phyloP scores from a whole-genome alignment of 1,140 invertebrate genomes.

The Eciton burchellii region DNA sequence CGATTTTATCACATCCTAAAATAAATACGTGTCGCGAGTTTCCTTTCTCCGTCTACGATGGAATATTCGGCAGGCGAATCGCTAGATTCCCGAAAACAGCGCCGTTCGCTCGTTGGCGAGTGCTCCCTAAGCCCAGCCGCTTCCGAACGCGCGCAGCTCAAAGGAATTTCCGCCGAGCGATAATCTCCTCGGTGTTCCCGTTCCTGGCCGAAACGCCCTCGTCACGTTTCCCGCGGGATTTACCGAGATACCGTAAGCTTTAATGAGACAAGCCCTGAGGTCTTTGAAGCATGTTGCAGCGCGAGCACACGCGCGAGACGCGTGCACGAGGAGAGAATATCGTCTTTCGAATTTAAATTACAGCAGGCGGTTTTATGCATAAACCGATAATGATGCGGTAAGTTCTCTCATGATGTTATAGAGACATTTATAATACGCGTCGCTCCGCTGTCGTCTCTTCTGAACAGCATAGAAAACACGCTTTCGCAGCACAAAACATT shows the following conservation, averaged over 20 bases:
- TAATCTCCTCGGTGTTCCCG: slow-evolving; percentile 36
- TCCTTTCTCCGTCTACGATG: slow-evolving; percentile 7
- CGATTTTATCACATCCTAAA: too few relatives aligned
- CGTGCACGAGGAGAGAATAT: neutral
- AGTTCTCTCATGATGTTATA: neutral
- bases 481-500: too few relatives aligned
- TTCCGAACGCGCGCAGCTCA: slow-evolving; percentile 8
- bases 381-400: neutral
- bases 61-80: slow-evolving; percentile 31
- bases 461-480: too few relatives aligned
- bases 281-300: neutral
- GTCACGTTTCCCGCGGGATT: neutral
- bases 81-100: neutral
- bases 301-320: neutral
- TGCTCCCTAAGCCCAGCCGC: slow-evolving; percentile 38
- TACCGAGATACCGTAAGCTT: neutral
- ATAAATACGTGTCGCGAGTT: slow-evolving; percentile 47
- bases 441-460: too few relatives aligned
- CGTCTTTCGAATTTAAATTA: slow-evolving; percentile 18
- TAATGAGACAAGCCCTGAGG: slow-evolving; percentile 13
- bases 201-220: neutral
- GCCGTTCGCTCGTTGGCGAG: neutral
- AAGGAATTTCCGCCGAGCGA: slow-evolving; percentile 19
- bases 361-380: neutral
- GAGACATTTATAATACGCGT: too few relatives aligned